These are phyloP conservation scores for Tyrophagus putrescentiae DNA, from an alignment of 1,140 invertebrate genomes.

Conservation along the genomic window DNA sequence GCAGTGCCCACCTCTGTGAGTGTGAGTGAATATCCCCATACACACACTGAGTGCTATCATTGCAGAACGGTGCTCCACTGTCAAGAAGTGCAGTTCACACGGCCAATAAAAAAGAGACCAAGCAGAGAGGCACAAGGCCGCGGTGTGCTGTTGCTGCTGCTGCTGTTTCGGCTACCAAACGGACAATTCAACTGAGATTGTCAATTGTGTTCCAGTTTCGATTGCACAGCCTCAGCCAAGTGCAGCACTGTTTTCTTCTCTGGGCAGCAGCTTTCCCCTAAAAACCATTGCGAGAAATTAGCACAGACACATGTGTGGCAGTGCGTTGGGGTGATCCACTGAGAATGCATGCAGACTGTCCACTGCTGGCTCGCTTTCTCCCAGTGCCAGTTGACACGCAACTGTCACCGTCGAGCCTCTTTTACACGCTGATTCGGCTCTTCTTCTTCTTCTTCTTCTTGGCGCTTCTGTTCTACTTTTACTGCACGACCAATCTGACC, in stretches of 20 bases:
- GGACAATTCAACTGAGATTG: too few relatives aligned
- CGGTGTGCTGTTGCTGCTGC: neutral
- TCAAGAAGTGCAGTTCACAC: neutral
- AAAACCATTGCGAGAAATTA: too few relatives aligned
- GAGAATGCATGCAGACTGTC: neutral
- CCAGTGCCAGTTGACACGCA: neutral
- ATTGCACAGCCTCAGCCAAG: neutral
- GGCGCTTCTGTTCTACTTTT: too few relatives aligned
- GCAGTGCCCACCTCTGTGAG: too few relatives aligned
- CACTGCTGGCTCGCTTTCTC: neutral
- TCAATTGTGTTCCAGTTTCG: slow-evolving; percentile 5
- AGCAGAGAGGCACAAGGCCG: neutral
- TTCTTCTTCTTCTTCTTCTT: too few relatives aligned
- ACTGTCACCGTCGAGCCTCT: neutral
- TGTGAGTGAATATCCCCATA: neutral
- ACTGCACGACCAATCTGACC: too few relatives aligned
- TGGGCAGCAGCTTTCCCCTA: neutral
- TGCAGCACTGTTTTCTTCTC: neutral
- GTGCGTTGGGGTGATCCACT: too few relatives aligned
- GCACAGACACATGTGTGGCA: too few relatives aligned
- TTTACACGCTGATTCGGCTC: too few relatives aligned
- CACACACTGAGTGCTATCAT: neutral
- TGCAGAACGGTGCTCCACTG: neutral
- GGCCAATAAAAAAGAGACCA: neutral
- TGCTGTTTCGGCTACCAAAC: too few relatives aligned